Evolutionary conservation across 2,888 invertebrate species (phyloP), one percentile per base, ranked within the genome.

Genomic region (Aspidiotus rigidus): DNA sequence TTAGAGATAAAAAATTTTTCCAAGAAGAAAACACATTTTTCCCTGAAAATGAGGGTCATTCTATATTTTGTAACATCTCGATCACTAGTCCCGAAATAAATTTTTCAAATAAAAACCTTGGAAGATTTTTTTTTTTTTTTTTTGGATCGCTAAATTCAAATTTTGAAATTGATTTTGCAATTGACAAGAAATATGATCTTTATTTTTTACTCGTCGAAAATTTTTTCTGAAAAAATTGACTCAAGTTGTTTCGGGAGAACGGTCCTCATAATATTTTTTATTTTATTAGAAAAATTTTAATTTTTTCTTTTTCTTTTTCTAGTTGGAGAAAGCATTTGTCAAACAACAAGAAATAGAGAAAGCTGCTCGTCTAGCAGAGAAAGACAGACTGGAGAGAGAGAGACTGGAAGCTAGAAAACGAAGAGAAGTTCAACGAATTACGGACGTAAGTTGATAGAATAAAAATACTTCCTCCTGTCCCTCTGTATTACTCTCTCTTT

Each of bases 391-490:
- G 71, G 94, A 95, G 76, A 86, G 86, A 70, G 93, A 93, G 77
- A 81, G 92, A 7, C 79, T 93, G 61, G 90, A 93, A 77, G 88
- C 88, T 74, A 84, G 93, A 72, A 88, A 93, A 77, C 84, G 88
- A 72, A 84, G 88, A 67, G 97, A 98, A 81, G 88, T 96, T 75
- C 90, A 92, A 76, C 83, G 95, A 72, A 90, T 98, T 72, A 85
- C 90, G 0, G 90, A 93, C 74, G 83, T 82, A 76, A 75, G 77
- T 74, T 67, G 64, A 17, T n/a, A 3, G 13, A 53, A 53, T 15
- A 53, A n/a, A 5, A 53, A n/a, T 53, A 3, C 28, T 28, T 53
- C 53, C 2, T 53, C 2, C 53, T 15, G 11, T 3, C 5, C 53
- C 13, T n/a, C n/a, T 53, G 9, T 55, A 17, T 55, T 55, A n/a